Base-by-base conservation (phyloP, 2,797 vertebrate species). In the Falco columbarius region DNA sequence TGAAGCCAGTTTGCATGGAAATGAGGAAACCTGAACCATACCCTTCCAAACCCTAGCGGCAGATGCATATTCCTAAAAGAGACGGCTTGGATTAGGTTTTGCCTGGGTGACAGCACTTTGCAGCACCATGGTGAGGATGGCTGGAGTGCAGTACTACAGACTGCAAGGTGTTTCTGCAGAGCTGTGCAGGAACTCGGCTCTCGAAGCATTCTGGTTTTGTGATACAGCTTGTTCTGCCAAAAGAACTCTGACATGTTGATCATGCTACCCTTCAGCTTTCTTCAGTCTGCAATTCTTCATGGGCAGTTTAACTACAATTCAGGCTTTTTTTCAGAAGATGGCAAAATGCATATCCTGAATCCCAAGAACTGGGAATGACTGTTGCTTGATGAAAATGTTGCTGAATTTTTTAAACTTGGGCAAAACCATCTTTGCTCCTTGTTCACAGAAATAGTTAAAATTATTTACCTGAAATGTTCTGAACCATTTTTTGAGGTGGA, bases 191-290 rank as follows among this genome's bases (percentile, higher is more conserved):
- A 89, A 38, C 65, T 75, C 52, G 44, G 4, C 32, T 44, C 56
- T 72, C 0, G 4, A 85, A 87, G 74, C 34, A 5, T 74, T 91
- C 68, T 86, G 59, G 46, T 95, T 95, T 95, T 36, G 29, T 47
- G 75, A 81, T 86, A 88, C 84, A 89, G 23, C 23, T 89, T 92
- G 85, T 77, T 91, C 81, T 95, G 92, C 91, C 68, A 71, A 88
- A 89, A 88, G 13, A 23, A 26, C 92, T 87, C 56, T 89, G 63
- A 27, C 54, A 68, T 94, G 96, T 94, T 59, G 15, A 10, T 77
- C 1, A 0, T 77, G 72, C 40, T 91, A 42, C 49, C 44, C 84
- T 92, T 92, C 79, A 91, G 46, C 71, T 29, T 96, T 82, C 86
- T 83, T 38, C 62, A 87, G 74, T 74, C 84, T 82, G 68, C 71